Evolutionary conservation across 2,113 vertebrate genomes (phyloP), one percentile per base, ranked within the genome.

Genomic region (Lipotes vexillifer): DNA sequence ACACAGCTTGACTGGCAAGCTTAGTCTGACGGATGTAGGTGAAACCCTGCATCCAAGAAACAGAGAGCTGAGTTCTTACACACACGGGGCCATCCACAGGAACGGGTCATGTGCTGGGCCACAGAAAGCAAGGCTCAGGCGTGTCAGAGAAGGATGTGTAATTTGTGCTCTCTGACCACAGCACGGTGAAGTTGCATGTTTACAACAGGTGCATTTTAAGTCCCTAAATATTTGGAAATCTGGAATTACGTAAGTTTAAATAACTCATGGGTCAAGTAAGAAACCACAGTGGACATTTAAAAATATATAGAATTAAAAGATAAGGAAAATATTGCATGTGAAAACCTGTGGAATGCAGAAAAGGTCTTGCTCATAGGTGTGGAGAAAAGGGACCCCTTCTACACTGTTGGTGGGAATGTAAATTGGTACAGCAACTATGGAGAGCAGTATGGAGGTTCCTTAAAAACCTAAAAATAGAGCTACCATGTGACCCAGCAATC

Each of bases 11-110:
- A 44, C 65, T 33, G 3, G 8, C 23, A 2, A 46, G 82, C 25
- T 8, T 5, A 18, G n/a, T 8, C 25, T 41, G 6, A 14, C 2
- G 84, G 36, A 3, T 4, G 6, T 8, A 5, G 38, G 14, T 25
- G 55, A 6, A 23, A 10, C 52, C 20, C 9, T 5, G 69, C 20
- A 20, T 33, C 69, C 20, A 12, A 20, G 20, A 14, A 46, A 6
- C 27, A 21, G 33, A 36, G 3, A 3, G 29, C 13, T 36, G 57
- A 3, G 15, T 36, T 46, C 88, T 44, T 52, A 14, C 9, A 17
- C 72, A 31, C 44, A 10, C 8, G 1, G 18, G 18, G 21, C 4
- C 8, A 9, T 14, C 27, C 87, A 27, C 29, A 5, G 88, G 77
- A 13, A 21, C 0, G 4, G 72, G 4, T 33, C 17, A 1, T 11